Evolutionary conservation across 2,888 invertebrate species (phyloP).

Genomic region (Perizoma flavofasciatum): DNA sequence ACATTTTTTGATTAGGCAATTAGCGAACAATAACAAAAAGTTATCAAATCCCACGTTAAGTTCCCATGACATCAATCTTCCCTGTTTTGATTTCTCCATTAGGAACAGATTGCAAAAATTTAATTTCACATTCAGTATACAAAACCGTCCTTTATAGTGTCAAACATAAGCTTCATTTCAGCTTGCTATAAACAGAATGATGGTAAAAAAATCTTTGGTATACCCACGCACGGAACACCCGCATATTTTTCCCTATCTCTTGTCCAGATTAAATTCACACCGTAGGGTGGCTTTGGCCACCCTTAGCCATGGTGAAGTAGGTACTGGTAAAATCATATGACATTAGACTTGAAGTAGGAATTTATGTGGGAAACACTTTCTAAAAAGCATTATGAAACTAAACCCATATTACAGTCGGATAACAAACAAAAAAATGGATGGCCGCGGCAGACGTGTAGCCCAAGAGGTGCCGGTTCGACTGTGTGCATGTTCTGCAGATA

Average conservation of each 20-base stretch:
- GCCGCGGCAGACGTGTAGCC: no score
- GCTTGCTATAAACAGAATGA: constrained; percentile 18
- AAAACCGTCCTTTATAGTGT: constrained; percentile 32
- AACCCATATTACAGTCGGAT: no score
- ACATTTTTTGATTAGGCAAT: constrained; percentile 12
- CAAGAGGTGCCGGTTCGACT: no score
- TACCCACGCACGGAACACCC: constrained; percentile 57
- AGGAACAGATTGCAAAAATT: constrained; percentile 66
- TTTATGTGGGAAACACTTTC: constrained; percentile 10
- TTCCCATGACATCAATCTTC: constrained; percentile 77
- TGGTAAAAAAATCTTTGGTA: constrained; percentile 56
- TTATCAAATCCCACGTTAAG: constrained; percentile 59
- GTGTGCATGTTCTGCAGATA: no score
- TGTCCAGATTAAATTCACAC: constrained; percentile 57
- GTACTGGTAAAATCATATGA: constrained; percentile 33
- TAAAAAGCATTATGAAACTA: no score
- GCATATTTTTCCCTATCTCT: constrained; percentile 64
- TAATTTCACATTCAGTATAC: constrained; percentile 7
- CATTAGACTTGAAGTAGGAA: constrained; percentile 8
- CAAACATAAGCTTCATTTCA: constrained; percentile 39
- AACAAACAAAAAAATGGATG: no score
- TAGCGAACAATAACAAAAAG: constrained; percentile 43
- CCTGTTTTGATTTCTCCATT: constrained; percentile 75
- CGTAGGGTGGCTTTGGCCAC: constrained; percentile 54
- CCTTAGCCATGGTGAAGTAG: constrained; percentile 53